Percentiles rank a stretch among this genome's conserved stretches.
phyloP scores from a whole-genome alignment of 53 echinoderm and acorn worm species.

The Holothuria scabra region DNA sequence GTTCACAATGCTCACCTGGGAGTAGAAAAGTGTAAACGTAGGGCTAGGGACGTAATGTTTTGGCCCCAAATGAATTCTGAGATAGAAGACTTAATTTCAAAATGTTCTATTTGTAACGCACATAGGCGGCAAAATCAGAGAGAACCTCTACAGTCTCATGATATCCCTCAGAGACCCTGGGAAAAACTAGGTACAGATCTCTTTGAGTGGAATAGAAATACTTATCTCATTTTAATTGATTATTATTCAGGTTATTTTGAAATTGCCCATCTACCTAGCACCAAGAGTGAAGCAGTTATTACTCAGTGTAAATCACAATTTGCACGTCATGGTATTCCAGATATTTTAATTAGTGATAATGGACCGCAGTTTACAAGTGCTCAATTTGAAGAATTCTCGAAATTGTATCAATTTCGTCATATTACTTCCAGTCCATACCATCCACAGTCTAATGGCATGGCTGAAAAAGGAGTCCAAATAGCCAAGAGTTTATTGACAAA shows the following conservation, averaged over 20 bases:
- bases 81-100: too few relatives aligned
- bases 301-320: conserved; percentile 57
- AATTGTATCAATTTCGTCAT: conserved; percentile 13
- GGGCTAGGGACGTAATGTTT: not conserved
- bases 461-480: conserved; percentile 58
- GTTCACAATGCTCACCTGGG: conserved; percentile 26
- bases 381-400: conserved; percentile 29
- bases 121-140: not conserved
- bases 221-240: too few relatives aligned
- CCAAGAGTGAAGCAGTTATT: too few relatives aligned
- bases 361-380: conserved; percentile 7
- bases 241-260: too few relatives aligned
- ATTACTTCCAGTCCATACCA: too few relatives aligned
- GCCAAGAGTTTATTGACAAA: conserved; percentile 51
- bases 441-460: conserved; percentile 53
- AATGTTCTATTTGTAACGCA: conserved; percentile 46
- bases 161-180: too few relatives aligned
- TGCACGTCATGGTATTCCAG: too few relatives aligned
- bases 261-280: too few relatives aligned
- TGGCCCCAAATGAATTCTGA: conserved; percentile 65
- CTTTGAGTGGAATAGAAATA: too few relatives aligned
- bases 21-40: conserved; percentile 4
- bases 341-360: too few relatives aligned
- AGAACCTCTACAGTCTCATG: too few relatives aligned
- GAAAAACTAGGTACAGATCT: too few relatives aligned